Base-by-base conservation (phyloP, 2,797 vertebrate genomes). In the Emydoidea blandingii region DNA sequence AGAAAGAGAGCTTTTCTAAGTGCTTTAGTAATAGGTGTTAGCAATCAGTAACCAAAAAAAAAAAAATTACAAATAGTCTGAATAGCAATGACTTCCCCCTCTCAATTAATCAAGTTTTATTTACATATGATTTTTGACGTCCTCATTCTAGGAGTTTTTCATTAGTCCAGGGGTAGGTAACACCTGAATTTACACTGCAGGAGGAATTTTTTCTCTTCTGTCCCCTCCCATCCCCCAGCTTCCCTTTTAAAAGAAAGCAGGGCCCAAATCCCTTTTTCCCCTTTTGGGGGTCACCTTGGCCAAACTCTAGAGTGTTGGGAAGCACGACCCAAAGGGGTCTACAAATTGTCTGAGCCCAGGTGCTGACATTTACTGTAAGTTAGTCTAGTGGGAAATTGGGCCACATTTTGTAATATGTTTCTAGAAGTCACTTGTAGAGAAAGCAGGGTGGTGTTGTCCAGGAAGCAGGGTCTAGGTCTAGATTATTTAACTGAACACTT, bases 1-100 rank as follows among this genome's bases (percentile, higher is more conserved):
- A 96, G 95, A 95, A 95, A 95, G 94, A 57, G 50, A 86, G 78
- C 86, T 91, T 93, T 92, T 80, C 84, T 88, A 72, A 94, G 92
- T 44, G 74, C 93, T 92, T 91, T 93, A 53, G 86, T 94, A 96
- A 85, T 79, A 88, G 85, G 86, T 6, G n/a, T 81, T 94, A 92
- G 94, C 93, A 91, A 78, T 95, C 94, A 93, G 96, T 94, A 91
- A 27, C 25, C 44, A 44, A 44, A 44, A 44, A 41, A 4, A 12
- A 88, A 86, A 41, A 49, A 57, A 87, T 53, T 21, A 79, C 90
- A 12, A 85, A 47, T 49, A 76, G 44, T 29, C 14, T 76, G 83
- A 86, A 85, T 1, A 6, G 95, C 91, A 68, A 86, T 0, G 44
- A 78, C 11, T 76, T 85, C 68, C 82, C 89, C 34, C 81, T 54